phyloP scores from a whole-genome alignment of 2,888 invertebrate species.

The Drosophila rubida region DNA sequence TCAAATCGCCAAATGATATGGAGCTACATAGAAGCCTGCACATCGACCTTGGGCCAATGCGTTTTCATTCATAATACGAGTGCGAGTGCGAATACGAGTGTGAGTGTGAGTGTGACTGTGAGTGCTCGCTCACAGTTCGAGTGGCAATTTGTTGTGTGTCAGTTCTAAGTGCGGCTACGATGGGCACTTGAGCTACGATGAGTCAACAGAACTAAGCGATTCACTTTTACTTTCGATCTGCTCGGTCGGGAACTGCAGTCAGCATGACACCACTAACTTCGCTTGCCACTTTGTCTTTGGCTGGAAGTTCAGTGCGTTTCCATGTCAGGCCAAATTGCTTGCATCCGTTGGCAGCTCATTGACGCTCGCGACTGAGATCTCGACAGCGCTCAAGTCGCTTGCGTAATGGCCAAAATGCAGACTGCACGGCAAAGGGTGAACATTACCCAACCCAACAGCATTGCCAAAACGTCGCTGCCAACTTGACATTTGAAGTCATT shows the following conservation, averaged over 20 bases:
- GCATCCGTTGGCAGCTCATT: conserved; percentile 57
- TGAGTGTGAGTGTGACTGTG: conserved; percentile 5
- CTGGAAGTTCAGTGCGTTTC: conserved; percentile 51
- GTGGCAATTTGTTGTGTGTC: conserved; percentile 53
- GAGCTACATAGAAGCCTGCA: conserved; percentile 68
- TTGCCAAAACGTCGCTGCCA: conserved; percentile 14
- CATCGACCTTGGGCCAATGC: conserved; percentile 65
- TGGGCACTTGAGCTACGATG: conserved; percentile 45
- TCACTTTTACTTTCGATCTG: conserved; percentile 64
- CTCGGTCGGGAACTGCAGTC: neutral
- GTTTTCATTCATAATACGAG: conserved; percentile 68
- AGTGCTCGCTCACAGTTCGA: conserved; percentile 31
- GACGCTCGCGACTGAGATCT: neutral
- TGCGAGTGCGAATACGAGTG: conserved; percentile 15
- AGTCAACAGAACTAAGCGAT: conserved; percentile 53
- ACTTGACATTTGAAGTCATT: conserved; percentile 50
- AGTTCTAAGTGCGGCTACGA: conserved; percentile 23
- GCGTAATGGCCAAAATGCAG: conserved; percentile 27
- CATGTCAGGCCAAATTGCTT: conserved; percentile 61
- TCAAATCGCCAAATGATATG: conserved; percentile 55
- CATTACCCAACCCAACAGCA: conserved; percentile 43
- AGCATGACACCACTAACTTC: neutral
- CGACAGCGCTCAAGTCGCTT: conserved; percentile 17
- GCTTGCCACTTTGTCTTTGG: neutral
- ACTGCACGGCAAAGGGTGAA: conserved; percentile 31